Base-by-base conservation (phyloP, 2,113 vertebrate species). In the Oostethus manadensis region DNA sequence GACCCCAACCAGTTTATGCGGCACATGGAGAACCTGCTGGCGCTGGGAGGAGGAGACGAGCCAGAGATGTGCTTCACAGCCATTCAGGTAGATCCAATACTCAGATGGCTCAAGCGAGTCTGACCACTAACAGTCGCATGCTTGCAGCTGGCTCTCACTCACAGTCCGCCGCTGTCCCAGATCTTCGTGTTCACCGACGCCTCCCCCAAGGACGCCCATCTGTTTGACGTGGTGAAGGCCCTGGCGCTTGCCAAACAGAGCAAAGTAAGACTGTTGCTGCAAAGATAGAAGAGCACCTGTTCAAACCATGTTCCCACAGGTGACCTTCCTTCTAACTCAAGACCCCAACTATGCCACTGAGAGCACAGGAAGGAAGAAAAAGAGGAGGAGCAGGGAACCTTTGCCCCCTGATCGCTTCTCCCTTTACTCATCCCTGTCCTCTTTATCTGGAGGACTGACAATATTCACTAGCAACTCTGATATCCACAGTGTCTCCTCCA, bases 101-200 rank as follows among this genome's bases (percentile, higher is more conserved):
- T 26, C 3, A 35, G 47, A 54, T 18, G 58, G 2, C 14, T 26
- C 20, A 26, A 10, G 14, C 42, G 40, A 57, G 7, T 8, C 17
- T 42, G 21, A 16, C 10, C 11, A 38, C 51, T 54, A 35, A 54
- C 10, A 46, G 22, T 20, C 60, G 7, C 66, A 15, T 70, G 21
- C 60, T 74, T 59, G 58, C 81, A 93, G 93, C 77, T 94, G 67
- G 93, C 93, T 4, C 88, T 94, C 59, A 89, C 88, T 62, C 89
- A 92, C 62, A 93, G 91, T 45, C 93, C 92, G 26, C 91, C 91
- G 0, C 74, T 90, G 66, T 94, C 93, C 3, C 93, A 95, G 62
- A 91, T 94, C 75, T 94, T 93, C 43, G 93, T 94, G 2, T 94
- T 95, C 80, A 94, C 93, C 0, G 93, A 94, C 1, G 92, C 93